Evolutionary conservation across 1,140 invertebrate species (phyloP).

Genomic region (Plutomurus gul): DNA sequence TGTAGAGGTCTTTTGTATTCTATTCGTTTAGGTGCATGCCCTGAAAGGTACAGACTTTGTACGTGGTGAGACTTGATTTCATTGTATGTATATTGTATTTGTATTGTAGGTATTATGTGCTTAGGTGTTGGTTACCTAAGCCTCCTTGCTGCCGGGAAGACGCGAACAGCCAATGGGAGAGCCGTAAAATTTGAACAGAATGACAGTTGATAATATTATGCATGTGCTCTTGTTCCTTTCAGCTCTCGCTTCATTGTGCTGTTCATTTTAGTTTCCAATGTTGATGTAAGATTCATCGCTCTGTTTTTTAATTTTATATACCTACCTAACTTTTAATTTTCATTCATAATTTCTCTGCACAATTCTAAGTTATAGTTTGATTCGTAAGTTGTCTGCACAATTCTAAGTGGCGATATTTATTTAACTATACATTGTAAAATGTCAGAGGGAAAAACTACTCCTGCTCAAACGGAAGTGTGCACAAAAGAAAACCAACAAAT

Average conservation of each 20-base stretch:
- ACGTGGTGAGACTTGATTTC: too few species aligned
- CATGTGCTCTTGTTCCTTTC: too few species aligned
- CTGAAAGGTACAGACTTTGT: too few species aligned
- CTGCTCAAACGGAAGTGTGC: neutral
- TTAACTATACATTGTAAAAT: slow-evolving; percentile 4
- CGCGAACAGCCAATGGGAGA: neutral
- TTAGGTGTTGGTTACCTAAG: neutral
- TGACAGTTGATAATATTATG: too few species aligned
- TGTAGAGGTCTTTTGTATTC: too few species aligned
- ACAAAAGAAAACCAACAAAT: neutral
- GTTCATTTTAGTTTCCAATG: neutral
- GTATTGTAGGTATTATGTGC: neutral
- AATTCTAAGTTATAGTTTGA: neutral
- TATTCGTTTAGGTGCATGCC: too few species aligned
- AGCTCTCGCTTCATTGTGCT: neutral
- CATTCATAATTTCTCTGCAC: neutral
- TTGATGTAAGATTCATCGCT: neutral
- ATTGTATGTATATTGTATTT: too few species aligned
- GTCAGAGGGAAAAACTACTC: neutral
- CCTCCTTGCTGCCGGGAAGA: neutral
- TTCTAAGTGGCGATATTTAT: too few species aligned
- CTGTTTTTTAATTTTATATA: neutral
- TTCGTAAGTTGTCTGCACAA: too few species aligned
- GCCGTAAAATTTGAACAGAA: neutral
- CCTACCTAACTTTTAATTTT: neutral